Percentiles rank a stretch among this genome's conserved stretches.
Evolutionary conservation across 2,113 vertebrate species (phyloP).

Genomic region (Parus major): DNA sequence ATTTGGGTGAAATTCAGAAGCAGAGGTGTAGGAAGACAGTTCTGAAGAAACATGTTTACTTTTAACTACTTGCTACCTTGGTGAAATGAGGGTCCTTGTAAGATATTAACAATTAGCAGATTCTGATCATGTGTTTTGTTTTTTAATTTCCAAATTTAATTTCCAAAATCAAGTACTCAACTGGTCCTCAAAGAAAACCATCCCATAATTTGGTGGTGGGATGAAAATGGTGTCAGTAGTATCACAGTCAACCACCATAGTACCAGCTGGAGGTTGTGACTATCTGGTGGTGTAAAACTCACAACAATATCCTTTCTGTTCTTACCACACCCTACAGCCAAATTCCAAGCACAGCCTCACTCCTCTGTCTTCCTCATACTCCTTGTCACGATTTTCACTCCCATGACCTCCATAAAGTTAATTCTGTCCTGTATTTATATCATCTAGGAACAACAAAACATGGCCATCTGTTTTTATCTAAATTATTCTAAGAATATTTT

Average conservation of each 20-base stretch:
- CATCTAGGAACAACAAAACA: neutral
- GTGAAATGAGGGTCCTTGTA: neutral
- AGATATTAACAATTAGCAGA: neutral
- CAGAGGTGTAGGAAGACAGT: neutral
- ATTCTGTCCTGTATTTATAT: neutral
- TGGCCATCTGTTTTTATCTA: neutral
- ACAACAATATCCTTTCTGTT: neutral
- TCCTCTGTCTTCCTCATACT: neutral
- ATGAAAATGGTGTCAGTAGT: neutral
- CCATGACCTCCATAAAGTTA: neutral
- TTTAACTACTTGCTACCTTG: neutral
- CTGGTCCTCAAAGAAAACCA: neutral
- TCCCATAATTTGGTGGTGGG: neutral
- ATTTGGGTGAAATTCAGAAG: neutral
- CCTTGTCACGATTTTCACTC: neutral
- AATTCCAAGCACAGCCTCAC: neutral
- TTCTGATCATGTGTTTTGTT: accelerated
- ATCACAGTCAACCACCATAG: neutral
- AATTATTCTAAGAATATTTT: neutral
- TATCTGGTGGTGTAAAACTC: neutral
- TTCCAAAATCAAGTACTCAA: neutral
- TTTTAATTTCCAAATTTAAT: neutral
- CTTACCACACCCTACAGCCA: neutral
- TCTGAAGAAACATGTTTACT: neutral
- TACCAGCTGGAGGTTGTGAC: accelerated